A percentile compares a stretch with the other conserved stretches of the same genome.
Conservation (phyloP, 2,888 invertebrate species). For the Brenthis hecate region DNA sequence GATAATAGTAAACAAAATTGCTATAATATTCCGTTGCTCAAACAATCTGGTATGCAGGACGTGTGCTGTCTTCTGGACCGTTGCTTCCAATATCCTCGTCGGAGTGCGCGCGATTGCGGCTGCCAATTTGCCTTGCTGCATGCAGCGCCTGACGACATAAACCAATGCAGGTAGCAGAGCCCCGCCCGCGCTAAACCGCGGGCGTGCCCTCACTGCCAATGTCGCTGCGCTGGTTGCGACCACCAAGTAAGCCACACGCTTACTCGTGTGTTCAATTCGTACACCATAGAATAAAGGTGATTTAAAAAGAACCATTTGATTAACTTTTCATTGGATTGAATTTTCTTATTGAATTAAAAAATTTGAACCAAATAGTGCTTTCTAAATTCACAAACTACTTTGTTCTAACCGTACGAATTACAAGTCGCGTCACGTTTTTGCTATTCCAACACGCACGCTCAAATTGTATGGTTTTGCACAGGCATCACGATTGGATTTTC, state of each 20-base stretch:
- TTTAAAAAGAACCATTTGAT: conserved; percentile 8
- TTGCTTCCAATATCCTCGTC: conserved; percentile 93
- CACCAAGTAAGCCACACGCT: conserved; percentile 78
- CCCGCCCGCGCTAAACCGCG: conserved; percentile 75
- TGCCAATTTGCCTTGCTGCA: conserved; percentile 95
- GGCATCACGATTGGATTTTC: conserved; percentile 39
- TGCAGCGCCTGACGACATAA: conserved; percentile 87
- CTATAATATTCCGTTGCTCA: conserved; percentile 52
- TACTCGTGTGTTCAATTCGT: conserved; percentile 56
- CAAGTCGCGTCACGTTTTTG: conserved; percentile 35
- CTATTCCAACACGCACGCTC: conserved; percentile 43
- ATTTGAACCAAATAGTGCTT: conserved; percentile 1
- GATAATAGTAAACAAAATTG: conserved; percentile 5
- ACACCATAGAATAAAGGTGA: conserved; percentile 12
- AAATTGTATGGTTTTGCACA: conserved; percentile 39
- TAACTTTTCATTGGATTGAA: not conserved
- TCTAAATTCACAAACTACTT: conserved; percentile 17
- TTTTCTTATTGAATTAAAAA: not conserved
- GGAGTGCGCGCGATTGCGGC: conserved; percentile 92
- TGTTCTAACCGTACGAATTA: conserved; percentile 28
- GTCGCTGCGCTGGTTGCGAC: conserved; percentile 76
- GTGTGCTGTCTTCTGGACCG: conserved; percentile 94
- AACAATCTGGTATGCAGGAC: conserved; percentile 84
- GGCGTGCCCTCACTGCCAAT: conserved; percentile 77
- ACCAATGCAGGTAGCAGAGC: conserved; percentile 82